Base-by-base conservation (phyloP, 2,113 vertebrate genomes). In the Paralichthys olivaceus region DNA sequence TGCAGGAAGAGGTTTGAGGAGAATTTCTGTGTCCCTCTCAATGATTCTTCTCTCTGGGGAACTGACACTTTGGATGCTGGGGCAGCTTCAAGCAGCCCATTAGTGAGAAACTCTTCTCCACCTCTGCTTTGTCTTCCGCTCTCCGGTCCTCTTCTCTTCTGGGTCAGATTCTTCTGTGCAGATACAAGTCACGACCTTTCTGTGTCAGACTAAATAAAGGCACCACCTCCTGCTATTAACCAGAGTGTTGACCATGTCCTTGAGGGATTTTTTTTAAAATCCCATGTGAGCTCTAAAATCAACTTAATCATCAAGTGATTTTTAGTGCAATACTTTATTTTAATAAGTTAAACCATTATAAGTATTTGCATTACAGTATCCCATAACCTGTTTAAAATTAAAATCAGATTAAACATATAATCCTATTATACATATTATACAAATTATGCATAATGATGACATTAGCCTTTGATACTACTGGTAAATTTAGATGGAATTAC, bases 71-170 rank as follows among this genome's bases (percentile, higher is more conserved):
- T 47, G 71, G 73, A 75, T 34, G 32, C 60, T 22, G 63, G 80
- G 79, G 80, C 77, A 88, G 82, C 78, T 84, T 89, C 80, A 87
- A 84, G 78, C 53, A 87, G 75, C 83, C 83, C 85, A 91, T 93
- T 92, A 90, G 77, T 45, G 63, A 70, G 40, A 80, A 87, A 83
- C 75, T 79, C 81, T 86, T 55, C 71, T 64, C 76, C 65, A 32
- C 81, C 53, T 84, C 54, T 61, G 70, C 71, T 72, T 81, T 71
- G 66, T 80, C 75, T 76, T 58, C 54, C 63, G 58, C 72, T 63
- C 63, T 86, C 40, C 14, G 1, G 43, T 60, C 65, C 47, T 57
- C 28, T 56, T 47, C 23, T 72, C 79, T 66, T 74, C 45, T 63
- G 65, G 69, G 55, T 83, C 80, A 83, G 53, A 83, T 79, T 67